These are phyloP conservation scores for Sarcophaga carnaria DNA, from an alignment of 2,888 invertebrate species.

Conservation along the genomic window DNA sequence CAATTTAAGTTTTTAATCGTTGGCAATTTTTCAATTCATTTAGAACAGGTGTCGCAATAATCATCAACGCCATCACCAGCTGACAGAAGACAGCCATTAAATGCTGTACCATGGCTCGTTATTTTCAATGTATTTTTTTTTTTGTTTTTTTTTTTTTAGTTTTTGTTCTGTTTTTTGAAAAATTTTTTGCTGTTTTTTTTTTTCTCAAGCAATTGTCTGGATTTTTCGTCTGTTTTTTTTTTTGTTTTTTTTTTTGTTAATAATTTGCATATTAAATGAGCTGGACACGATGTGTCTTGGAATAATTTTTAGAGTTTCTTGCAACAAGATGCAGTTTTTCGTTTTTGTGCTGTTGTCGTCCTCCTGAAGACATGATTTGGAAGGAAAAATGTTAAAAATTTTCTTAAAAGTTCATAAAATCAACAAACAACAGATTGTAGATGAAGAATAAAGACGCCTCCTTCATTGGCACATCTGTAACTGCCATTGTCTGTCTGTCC, in stretches of 20 bases:
- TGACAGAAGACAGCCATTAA: conserved; percentile 5
- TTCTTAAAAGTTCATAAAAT: conserved; percentile 56
- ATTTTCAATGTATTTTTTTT: neutral
- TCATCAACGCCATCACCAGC: conserved; percentile 17
- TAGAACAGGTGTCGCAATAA: conserved; percentile 52
- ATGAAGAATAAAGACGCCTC: conserved; percentile 4
- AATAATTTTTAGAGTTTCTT: conserved; percentile 32
- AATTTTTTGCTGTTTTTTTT: conserved; percentile 4
- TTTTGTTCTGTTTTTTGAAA: too few relatives aligned
- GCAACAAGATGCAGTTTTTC: neutral
- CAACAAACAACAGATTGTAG: conserved; percentile 49
- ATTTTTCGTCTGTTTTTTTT: conserved; percentile 43
- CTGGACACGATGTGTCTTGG: conserved; percentile 61
- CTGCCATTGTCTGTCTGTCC: neutral
- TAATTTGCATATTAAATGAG: conserved; percentile 70
- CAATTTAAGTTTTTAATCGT: conserved; percentile 42
- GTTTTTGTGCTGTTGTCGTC: neutral
- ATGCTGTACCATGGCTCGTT: neutral
- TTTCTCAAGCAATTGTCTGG: conserved; percentile 21
- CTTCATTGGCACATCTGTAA: too few relatives aligned
- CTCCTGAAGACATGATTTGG: conserved; percentile 23
- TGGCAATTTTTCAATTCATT: conserved; percentile 42
- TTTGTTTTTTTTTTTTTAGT: neutral
- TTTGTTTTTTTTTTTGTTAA: conserved; percentile 14
- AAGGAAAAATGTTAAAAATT: conserved; percentile 29